phyloP scores from a whole-genome alignment of 2,113 vertebrate species.

The Asarcornis scutulata region DNA sequence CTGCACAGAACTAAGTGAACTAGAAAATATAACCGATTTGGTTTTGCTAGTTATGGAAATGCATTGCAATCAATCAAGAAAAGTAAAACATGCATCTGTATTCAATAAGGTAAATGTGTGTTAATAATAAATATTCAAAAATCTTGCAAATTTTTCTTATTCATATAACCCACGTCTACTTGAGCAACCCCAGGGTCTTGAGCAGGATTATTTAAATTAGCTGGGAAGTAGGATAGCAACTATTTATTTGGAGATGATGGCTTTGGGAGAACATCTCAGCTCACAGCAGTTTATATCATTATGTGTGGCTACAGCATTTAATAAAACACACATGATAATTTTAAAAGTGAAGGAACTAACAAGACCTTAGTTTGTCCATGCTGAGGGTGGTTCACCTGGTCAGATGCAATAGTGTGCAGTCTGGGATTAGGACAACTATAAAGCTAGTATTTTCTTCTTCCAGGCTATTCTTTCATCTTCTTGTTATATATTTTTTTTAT shows the following conservation, averaged over 20 bases:
- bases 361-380: neutral
- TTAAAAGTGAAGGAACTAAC: neutral
- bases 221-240: neutral
- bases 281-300: neutral
- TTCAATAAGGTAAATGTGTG: neutral
- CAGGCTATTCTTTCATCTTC: neutral
- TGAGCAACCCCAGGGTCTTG: neutral
- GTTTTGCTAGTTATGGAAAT: neutral
- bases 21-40: slow-evolving; percentile 44
- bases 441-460: neutral
- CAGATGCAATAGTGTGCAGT: neutral
- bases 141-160: neutral
- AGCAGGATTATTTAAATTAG: neutral
- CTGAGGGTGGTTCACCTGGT: neutral
- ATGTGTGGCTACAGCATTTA: neutral
- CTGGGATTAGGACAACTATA: neutral
- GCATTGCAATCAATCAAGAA: neutral
- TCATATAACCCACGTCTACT: neutral
- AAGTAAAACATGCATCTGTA: neutral
- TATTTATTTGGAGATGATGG: neutral
- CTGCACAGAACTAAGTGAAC: slow-evolving; percentile 12
- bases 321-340: neutral
- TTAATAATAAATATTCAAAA: neutral
- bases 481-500: neutral
- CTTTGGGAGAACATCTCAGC: neutral